These are phyloP conservation scores for Helogale parvula DNA, from an alignment of 2,113 vertebrate species.

Conservation along the genomic window DNA sequence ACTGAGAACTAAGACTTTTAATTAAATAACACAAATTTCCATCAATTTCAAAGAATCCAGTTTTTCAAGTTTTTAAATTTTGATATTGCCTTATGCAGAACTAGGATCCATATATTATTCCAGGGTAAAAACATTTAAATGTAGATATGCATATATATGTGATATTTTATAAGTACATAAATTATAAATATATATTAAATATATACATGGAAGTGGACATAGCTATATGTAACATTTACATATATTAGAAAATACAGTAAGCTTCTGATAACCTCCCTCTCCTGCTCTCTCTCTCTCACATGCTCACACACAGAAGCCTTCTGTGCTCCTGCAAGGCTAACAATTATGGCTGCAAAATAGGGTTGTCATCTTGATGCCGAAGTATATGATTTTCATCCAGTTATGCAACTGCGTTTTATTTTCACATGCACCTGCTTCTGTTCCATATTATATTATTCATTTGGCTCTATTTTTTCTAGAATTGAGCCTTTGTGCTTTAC, in stretches of 20 bases:
- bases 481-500: constrained; percentile 45
- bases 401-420: constrained; percentile 61
- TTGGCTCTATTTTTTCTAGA: neutral
- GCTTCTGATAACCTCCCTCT: neutral
- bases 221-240: neutral
- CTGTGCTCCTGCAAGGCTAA: constrained; percentile 1
- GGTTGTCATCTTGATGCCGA: constrained; percentile 47
- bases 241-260: neutral
- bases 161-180: neutral
- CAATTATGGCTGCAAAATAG: constrained; percentile 38
- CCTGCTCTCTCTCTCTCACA: neutral
- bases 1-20: constrained; percentile 6
- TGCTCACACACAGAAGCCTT: neutral
- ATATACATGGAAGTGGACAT: neutral
- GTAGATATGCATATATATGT: no score
- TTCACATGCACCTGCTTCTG: constrained; percentile 10
- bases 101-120: neutral
- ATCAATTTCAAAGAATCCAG: neutral
- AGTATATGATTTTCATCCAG: constrained; percentile 57
- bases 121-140: neutral
- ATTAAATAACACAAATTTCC: neutral
- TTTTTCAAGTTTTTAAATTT: neutral
- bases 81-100: neutral
- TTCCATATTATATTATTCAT: constrained; percentile 49
- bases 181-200: neutral